Evolutionary conservation across 1,140 invertebrate genomes (phyloP).

Genomic region (Dolichoris vasculosae): DNA sequence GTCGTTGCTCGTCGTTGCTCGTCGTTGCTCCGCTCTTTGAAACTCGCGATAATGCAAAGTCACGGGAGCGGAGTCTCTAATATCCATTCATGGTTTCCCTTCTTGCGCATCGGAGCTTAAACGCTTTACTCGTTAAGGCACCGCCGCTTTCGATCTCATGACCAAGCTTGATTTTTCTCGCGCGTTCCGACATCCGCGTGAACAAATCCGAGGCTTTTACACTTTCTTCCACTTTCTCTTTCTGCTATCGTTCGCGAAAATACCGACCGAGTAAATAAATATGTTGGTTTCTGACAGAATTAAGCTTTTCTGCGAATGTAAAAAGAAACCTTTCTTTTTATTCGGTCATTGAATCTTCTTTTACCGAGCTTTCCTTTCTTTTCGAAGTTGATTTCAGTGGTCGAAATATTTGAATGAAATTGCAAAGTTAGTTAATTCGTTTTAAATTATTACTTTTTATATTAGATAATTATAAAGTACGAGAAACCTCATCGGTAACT

Average conservation of each 20-base stretch:
- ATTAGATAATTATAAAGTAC: no score
- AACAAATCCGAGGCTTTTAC: background rate
- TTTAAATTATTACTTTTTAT: no score
- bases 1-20: no score
- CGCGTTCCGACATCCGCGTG: conserved; percentile 1
- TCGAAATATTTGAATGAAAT: background rate
- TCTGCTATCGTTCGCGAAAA: background rate
- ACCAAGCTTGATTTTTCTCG: conserved; percentile 36
- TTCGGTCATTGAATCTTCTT: background rate
- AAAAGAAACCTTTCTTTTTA: background rate
- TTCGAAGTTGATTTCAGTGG: background rate
- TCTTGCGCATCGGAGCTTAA: conserved; percentile 30
- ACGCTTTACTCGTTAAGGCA: conserved; percentile 47
- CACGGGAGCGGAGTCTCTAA: conserved; percentile 29
- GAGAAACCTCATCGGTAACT: background rate
- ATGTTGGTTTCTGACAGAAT: background rate
- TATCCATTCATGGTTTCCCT: conserved; percentile 31
- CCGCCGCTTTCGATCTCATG: conserved; percentile 31
- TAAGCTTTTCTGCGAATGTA: background rate
- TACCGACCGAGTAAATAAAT: background rate
- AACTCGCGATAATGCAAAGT: conserved; percentile 48
- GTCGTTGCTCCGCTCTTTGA: conserved; percentile 38
- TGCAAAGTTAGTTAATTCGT: no score
- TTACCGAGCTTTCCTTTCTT: background rate
- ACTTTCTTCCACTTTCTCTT: no score